Evolutionary conservation across 2,888 invertebrate species (phyloP).

Genomic region (Drosophila atroscutellata): DNA sequence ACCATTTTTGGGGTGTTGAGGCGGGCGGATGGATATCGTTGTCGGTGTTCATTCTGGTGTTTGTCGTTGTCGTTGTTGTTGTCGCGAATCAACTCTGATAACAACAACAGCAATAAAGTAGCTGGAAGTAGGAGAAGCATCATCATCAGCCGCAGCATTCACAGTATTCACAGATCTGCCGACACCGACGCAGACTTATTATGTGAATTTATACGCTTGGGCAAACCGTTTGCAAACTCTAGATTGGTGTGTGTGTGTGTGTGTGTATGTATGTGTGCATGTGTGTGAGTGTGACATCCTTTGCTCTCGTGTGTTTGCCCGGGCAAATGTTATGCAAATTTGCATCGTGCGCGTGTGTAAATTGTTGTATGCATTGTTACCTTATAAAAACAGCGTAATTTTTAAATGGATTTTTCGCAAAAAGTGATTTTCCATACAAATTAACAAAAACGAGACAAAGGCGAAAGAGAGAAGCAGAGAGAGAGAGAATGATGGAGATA

Average conservation of each 20-base stretch:
- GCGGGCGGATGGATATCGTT: constrained; percentile 55
- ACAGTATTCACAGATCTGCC: constrained; percentile 45
- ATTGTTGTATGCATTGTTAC: constrained; percentile 81
- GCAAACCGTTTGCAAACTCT: constrained; percentile 44
- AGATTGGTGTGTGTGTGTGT: constrained; percentile 5
- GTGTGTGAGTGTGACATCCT: constrained; percentile 33
- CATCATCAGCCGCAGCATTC: constrained; percentile 65
- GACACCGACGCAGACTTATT: constrained; percentile 71
- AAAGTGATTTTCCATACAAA: constrained; percentile 81
- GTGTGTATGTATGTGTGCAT: constrained; percentile 22
- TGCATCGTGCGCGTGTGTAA: constrained; percentile 75
- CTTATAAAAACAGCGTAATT: constrained; percentile 81
- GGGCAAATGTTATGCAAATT: constrained; percentile 78
- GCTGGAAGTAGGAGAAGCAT: constrained; percentile 19
- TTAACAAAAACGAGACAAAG: constrained; percentile 70
- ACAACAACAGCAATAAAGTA: constrained; percentile 47
- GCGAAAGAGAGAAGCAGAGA: neutral
- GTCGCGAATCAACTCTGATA: constrained; percentile 59
- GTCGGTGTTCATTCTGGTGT: constrained; percentile 40
- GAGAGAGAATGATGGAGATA: neutral
- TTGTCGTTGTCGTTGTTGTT: constrained; percentile 25
- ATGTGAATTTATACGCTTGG: constrained; percentile 77
- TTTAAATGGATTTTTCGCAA: constrained; percentile 77
- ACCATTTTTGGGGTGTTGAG: constrained; percentile 20
- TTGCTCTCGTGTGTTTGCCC: constrained; percentile 39